Percentiles rank a stretch among this genome's conserved stretches.
Evolutionary conservation across 2,797 vertebrate species (phyloP).

Genomic region (Arnoldichthys spilopterus): DNA sequence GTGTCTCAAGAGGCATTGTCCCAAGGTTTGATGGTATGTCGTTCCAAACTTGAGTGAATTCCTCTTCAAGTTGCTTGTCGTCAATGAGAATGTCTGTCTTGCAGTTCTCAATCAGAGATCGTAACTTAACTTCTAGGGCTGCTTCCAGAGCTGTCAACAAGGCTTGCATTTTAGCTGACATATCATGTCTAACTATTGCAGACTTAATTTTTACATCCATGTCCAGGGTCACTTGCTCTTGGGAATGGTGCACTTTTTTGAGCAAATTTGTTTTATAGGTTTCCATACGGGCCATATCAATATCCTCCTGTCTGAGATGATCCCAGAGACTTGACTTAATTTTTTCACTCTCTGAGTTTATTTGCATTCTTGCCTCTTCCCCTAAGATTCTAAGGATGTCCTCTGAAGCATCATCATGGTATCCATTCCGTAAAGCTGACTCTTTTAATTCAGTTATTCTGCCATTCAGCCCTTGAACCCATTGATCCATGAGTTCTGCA

Average conservation of each 20-base stretch:
- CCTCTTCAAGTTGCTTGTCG: conserved; percentile 67
- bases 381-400: conserved; percentile 59
- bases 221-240: conserved; percentile 59
- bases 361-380: conserved; percentile 61
- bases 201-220: conserved; percentile 61
- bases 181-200: conserved; percentile 64
- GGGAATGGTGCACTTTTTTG: conserved; percentile 62
- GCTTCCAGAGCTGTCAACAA: conserved; percentile 66
- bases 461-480: conserved; percentile 64
- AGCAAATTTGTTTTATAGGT: conserved; percentile 66
- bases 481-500: conserved; percentile 65
- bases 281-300: conserved; percentile 60
- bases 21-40: conserved; percentile 67
- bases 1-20: conserved; percentile 65
- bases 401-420: conserved; percentile 41
- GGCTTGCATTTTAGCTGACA: conserved; percentile 62
- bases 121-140: conserved; percentile 67
- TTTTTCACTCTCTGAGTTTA: conserved; percentile 63
- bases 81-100: conserved; percentile 61
- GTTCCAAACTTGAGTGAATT: conserved; percentile 75
- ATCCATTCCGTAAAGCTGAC: conserved; percentile 41
- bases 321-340: conserved; percentile 62
- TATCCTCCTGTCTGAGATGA: conserved; percentile 64
- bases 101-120: conserved; percentile 63
- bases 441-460: conserved; percentile 61